A percentile compares a stretch with the other conserved stretches of the same genome.
phyloP scores from a whole-genome alignment of 1,140 invertebrate genomes.

The Acromyrmex heyeri region DNA sequence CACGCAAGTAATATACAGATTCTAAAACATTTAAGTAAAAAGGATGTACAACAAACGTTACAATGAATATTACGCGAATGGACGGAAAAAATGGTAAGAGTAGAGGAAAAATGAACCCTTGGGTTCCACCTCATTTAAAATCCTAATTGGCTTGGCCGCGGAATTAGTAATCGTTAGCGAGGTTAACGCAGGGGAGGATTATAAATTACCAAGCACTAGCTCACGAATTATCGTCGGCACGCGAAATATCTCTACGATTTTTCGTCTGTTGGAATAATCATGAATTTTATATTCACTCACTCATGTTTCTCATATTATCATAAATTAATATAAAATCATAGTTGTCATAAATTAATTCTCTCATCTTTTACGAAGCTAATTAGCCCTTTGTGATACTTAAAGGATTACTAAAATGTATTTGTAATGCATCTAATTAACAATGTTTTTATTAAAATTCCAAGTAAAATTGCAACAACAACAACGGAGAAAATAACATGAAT shows the following conservation, averaged over 20 bases:
- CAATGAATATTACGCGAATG: constrained; percentile 28
- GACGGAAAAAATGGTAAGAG: neutral
- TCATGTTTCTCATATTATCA: constrained; percentile 42
- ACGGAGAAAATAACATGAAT: neutral
- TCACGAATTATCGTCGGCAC: constrained; percentile 35
- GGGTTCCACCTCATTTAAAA: constrained; percentile 38
- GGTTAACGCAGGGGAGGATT: constrained; percentile 38
- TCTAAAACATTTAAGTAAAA: constrained; percentile 29
- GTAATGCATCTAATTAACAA: neutral
- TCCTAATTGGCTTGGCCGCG: constrained; percentile 33
- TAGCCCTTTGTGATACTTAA: neutral
- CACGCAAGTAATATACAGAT: neutral
- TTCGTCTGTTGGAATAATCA: constrained; percentile 42
- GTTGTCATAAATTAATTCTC: constrained; percentile 36
- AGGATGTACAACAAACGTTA: constrained; percentile 27
- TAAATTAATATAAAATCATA: neutral
- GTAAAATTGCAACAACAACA: neutral
- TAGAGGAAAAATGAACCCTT: constrained; percentile 4
- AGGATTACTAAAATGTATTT: neutral
- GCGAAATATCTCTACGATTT: constrained; percentile 45
- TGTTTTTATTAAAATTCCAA: neutral
- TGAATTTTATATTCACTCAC: constrained; percentile 34
- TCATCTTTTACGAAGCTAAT: constrained; percentile 27
- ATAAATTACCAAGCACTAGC: constrained; percentile 47
- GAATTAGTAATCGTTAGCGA: constrained; percentile 54